These are phyloP conservation scores for Ptychadena robeensis DNA, from an alignment of 2,797 vertebrate genomes.

Conservation along the genomic window DNA sequence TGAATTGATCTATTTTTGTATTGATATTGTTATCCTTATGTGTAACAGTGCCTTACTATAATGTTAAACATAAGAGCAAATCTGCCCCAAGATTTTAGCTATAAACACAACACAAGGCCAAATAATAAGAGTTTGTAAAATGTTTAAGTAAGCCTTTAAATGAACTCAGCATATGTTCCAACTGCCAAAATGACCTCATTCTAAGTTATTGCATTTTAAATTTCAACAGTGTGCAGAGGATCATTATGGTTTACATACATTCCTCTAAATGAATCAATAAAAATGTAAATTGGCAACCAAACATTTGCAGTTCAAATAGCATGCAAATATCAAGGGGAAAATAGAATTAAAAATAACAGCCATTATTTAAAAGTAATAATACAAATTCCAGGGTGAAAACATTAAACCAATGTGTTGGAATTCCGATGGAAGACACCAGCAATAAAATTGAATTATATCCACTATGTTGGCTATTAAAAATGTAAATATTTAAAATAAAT, in stretches of 20 bases:
- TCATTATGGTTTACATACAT: constrained; percentile 11
- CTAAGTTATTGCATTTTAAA: not conserved
- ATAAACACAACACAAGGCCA: too few relatives aligned
- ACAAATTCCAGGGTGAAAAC: not conserved
- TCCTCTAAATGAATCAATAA: not conserved
- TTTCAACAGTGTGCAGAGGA: not conserved
- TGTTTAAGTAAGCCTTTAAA: not conserved
- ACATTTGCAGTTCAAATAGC: not conserved
- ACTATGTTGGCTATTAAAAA: too few relatives aligned
- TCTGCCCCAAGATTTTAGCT: too few relatives aligned
- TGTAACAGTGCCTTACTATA: too few relatives aligned
- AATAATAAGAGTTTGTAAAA: not conserved
- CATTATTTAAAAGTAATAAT: constrained; percentile 3
- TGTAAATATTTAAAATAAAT: too few relatives aligned
- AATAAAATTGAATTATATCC: too few relatives aligned
- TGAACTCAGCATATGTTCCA: not conserved
- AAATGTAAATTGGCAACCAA: not conserved
- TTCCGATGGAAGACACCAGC: too few relatives aligned
- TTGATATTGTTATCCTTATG: too few relatives aligned
- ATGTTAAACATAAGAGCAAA: too few relatives aligned
- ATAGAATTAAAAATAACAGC: not conserved
- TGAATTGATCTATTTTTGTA: too few relatives aligned
- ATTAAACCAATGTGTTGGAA: constrained; percentile 2
- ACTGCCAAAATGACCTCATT: not conserved
- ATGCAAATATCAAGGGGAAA: not conserved